Conservation (phyloP, 2,797 vertebrate genomes). For the Microhierax caerulescens region DNA sequence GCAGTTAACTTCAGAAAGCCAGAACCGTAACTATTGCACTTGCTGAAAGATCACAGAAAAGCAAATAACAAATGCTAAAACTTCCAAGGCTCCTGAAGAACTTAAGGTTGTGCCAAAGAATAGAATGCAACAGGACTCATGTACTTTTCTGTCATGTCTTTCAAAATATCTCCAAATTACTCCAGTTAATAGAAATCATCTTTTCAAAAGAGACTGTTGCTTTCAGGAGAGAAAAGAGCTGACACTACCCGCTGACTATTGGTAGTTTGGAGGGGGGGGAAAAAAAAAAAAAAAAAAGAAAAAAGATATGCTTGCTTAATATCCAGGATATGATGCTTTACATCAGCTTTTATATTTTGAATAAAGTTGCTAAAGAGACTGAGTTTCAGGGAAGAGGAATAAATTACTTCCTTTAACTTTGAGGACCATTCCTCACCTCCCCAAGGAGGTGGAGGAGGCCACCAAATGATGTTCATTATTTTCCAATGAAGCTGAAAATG, state of each 20-base stretch:
- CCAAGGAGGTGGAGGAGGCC: neutral
- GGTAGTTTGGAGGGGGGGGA: neutral
- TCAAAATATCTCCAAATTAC: neutral
- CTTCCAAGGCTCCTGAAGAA: neutral
- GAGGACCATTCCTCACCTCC: neutral
- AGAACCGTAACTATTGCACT: neutral
- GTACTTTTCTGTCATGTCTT: neutral
- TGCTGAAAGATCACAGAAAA: neutral
- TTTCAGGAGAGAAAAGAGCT: neutral
- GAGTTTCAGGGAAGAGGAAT: neutral
- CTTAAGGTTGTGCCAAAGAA: neutral
- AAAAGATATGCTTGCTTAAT: neutral
- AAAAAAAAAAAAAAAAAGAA: neutral
- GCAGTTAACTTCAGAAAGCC: neutral
- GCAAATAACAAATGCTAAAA: neutral
- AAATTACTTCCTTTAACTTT: neutral
- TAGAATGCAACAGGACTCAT: neutral
- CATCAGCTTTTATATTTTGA: neutral
- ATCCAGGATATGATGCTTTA: neutral
- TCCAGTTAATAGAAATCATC: neutral
- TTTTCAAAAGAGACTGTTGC: neutral
- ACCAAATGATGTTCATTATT: neutral
- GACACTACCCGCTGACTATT: neutral
- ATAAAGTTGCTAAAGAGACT: neutral
- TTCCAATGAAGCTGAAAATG: neutral